Percentiles rank a stretch among this genome's conserved stretches.
phyloP scores from a whole-genome alignment of 1,140 invertebrate species.

The Drosophila sucinea region DNA sequence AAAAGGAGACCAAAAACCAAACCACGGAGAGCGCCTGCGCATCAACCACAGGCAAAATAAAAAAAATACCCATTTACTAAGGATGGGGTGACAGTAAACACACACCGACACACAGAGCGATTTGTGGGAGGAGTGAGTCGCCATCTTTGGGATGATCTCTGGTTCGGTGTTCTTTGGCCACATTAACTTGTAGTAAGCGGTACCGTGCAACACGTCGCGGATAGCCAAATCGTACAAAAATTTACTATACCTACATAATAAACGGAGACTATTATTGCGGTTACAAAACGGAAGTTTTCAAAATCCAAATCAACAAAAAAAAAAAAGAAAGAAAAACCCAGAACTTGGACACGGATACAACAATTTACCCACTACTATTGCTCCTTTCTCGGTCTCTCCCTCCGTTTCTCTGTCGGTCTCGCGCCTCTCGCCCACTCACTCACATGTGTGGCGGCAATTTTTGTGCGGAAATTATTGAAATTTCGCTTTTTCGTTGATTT shows the following conservation, averaged over 20 bases:
- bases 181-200: slow-evolving; percentile 78
- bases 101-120: neutral
- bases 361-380: slow-evolving; percentile 21
- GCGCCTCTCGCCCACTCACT: slow-evolving; percentile 4
- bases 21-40: slow-evolving; percentile 35
- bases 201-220: slow-evolving; percentile 79
- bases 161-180: slow-evolving; percentile 43
- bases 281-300: slow-evolving; percentile 6
- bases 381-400: slow-evolving; percentile 13
- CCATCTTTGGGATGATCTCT: slow-evolving; percentile 67
- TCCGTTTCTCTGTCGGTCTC: neutral
- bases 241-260: slow-evolving; percentile 12
- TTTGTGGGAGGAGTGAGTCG: slow-evolving; percentile 67
- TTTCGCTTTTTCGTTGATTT: slow-evolving; percentile 71
- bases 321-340: slow-evolving; percentile 21
- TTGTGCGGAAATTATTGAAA: slow-evolving; percentile 82
- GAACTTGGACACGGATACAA: slow-evolving; percentile 15
- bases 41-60: slow-evolving; percentile 4
- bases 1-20: slow-evolving; percentile 25
- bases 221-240: slow-evolving; percentile 19
- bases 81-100: slow-evolving; percentile 3
- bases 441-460: slow-evolving; percentile 63
- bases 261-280: slow-evolving; percentile 24
- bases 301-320: slow-evolving; percentile 15
- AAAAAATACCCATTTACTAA: slow-evolving; percentile 2